These are phyloP conservation scores for Hypotaenidia okinawae DNA, from an alignment of 2,797 vertebrate genomes.

Conservation along the genomic window DNA sequence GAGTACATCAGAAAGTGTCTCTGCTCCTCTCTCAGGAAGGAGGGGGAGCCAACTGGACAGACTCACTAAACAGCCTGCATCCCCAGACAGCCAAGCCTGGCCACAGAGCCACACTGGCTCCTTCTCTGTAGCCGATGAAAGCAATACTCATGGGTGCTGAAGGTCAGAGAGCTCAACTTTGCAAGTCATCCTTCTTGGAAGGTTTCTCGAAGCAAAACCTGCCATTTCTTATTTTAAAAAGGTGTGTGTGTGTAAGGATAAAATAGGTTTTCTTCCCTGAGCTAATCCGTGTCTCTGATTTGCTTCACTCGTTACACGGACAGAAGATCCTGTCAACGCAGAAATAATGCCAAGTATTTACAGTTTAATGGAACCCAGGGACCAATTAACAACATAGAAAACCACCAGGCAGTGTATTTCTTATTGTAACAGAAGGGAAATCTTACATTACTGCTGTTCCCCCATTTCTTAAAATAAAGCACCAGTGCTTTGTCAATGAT, in stretches of 20 bases:
- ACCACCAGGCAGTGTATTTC: conserved; percentile 32
- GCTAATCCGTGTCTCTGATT: conserved; percentile 6
- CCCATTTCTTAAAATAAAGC: conserved; percentile 49
- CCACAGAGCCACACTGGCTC: background rate
- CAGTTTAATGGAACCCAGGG: conserved; percentile 64
- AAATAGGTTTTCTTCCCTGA: background rate
- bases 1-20: background rate
- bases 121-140: background rate
- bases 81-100: background rate
- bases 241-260: background rate
- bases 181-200: background rate
- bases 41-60: background rate
- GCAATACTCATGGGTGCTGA: background rate
- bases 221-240: background rate
- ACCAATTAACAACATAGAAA: conserved; percentile 54
- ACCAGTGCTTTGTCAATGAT: conserved; percentile 4
- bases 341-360: conserved; percentile 58
- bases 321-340: conserved; percentile 50
- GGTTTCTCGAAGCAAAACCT: background rate
- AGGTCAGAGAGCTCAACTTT: background rate
- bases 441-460: background rate
- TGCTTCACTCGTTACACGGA: conserved; percentile 31
- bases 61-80: background rate
- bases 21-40: background rate
- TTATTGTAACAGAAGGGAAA: conserved; percentile 25